Conservation (phyloP, 2,113 vertebrate genomes). For the Eira barbara region DNA sequence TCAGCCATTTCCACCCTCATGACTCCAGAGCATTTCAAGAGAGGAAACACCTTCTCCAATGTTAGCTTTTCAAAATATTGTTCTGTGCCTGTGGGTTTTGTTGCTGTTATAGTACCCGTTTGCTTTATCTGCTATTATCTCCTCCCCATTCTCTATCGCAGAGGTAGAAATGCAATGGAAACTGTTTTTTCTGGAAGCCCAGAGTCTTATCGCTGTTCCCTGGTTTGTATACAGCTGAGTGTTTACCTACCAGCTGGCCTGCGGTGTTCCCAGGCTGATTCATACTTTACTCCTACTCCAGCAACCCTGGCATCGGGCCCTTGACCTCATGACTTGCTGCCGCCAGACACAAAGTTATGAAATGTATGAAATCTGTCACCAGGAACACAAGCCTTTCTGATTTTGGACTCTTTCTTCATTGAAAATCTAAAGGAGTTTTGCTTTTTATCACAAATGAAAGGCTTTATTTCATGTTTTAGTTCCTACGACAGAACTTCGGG, state of each 20-base stretch:
- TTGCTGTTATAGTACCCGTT: not conserved
- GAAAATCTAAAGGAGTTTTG: slow-evolving; percentile 7
- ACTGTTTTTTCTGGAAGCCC: not conserved
- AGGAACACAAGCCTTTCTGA: not conserved
- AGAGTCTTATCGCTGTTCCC: not conserved
- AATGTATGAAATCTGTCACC: not conserved
- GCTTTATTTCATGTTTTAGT: not conserved
- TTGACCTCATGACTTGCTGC: not conserved
- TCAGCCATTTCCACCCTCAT: not conserved
- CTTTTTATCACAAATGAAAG: not conserved
- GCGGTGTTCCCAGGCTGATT: not conserved
- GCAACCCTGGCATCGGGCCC: not conserved
- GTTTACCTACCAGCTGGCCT: not conserved
- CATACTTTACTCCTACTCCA: not conserved
- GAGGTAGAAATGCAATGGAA: not conserved
- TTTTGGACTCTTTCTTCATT: not conserved
- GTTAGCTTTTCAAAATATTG: not conserved
- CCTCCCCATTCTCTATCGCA: not conserved
- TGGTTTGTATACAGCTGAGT: not conserved
- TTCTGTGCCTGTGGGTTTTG: not conserved
- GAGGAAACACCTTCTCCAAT: not conserved
- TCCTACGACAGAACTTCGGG: not conserved
- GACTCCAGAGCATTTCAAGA: not conserved
- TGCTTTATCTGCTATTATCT: not conserved
- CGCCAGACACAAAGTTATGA: not conserved